Conservation (phyloP, 2,797 vertebrate genomes). For the Novumbra hubbsi region DNA sequence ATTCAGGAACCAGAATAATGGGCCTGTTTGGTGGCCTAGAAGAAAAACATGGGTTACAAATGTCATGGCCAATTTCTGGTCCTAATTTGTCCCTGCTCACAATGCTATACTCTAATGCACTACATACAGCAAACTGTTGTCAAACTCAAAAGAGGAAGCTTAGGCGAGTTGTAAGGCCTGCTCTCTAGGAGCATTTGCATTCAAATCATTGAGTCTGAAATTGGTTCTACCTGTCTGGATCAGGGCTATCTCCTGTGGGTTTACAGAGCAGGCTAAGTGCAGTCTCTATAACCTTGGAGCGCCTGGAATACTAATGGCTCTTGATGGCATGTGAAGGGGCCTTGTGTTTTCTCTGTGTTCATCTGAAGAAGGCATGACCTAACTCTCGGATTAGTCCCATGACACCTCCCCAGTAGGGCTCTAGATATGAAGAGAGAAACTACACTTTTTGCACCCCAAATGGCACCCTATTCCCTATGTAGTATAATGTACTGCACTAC, state of each 20-base stretch:
- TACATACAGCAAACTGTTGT: not conserved
- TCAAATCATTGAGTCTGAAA: slow-evolving; percentile 77
- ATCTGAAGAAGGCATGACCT: slow-evolving; percentile 27
- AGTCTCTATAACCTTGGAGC: slow-evolving; percentile 64
- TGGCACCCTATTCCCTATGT: not conserved
- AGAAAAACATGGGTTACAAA: not conserved
- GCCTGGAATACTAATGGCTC: slow-evolving; percentile 65
- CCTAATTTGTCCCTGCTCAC: not conserved
- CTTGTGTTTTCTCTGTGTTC: slow-evolving; percentile 45
- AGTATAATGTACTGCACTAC: not conserved
- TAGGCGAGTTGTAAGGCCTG: slow-evolving; percentile 51
- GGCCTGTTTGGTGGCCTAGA: not conserved
- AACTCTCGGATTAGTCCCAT: slow-evolving; percentile 33
- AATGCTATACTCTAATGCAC: not conserved
- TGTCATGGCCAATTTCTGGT: not conserved
- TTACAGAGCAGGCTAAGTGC: slow-evolving; percentile 57
- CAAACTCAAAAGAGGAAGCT: not conserved
- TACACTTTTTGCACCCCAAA: slow-evolving; percentile 14
- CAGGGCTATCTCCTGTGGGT: slow-evolving; percentile 68
- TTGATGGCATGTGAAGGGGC: slow-evolving; percentile 49
- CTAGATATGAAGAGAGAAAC: slow-evolving; percentile 27
- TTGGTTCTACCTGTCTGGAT: slow-evolving; percentile 76
- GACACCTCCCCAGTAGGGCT: slow-evolving; percentile 43
- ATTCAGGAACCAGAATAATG: not conserved
- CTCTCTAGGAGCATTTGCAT: slow-evolving; percentile 74